Conservation (phyloP, 2,888 invertebrate species). For the Penaeus monodon region DNA sequence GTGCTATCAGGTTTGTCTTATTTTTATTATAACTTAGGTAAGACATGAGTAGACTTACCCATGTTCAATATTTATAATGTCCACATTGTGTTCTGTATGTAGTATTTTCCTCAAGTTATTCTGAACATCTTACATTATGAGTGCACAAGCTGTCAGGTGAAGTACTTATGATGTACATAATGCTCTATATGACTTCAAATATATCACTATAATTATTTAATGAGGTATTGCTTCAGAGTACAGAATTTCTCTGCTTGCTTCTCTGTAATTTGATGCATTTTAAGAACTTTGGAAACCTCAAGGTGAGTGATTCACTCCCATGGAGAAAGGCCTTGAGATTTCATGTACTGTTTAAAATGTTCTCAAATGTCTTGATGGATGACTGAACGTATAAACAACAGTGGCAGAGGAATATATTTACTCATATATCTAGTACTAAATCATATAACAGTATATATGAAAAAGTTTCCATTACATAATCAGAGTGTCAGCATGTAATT, state of each 20-base stretch:
- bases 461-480: too few species aligned
- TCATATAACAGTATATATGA: too few species aligned
- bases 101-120: conserved; percentile 33
- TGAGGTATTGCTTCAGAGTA: conserved; percentile 18
- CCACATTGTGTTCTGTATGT: conserved; percentile 50
- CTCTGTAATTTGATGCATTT: conserved; percentile 25
- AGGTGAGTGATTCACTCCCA: too few species aligned
- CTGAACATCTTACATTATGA: conserved; percentile 37
- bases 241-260: conserved; percentile 36
- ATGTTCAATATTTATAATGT: conserved; percentile 51
- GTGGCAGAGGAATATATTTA: too few species aligned
- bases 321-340: too few species aligned
- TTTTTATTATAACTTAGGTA: conserved; percentile 52
- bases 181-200: conserved; percentile 31
- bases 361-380: too few species aligned
- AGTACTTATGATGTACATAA: conserved; percentile 29
- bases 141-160: conserved; percentile 40
- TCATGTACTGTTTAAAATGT: too few species aligned
- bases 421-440: too few species aligned
- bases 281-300: conserved; percentile 7
- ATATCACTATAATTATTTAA: conserved; percentile 20
- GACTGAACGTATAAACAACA: too few species aligned
- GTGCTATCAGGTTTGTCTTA: conserved; percentile 26
- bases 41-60: conserved; percentile 51
- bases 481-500: too few species aligned